Conservation (phyloP, 37 sponge, comb jelly and placozoan species). For the Agelas oroides region DNA sequence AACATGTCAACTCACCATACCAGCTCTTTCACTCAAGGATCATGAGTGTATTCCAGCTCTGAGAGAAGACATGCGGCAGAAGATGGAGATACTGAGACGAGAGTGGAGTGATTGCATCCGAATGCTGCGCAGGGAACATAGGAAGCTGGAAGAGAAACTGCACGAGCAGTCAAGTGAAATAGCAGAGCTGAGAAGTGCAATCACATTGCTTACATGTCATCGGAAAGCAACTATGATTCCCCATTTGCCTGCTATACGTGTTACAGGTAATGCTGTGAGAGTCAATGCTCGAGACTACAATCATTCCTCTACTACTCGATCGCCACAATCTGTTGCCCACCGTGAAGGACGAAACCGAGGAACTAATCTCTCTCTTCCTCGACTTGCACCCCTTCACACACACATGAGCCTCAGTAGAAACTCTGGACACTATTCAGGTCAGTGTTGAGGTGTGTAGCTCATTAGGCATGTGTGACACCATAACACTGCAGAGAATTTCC, state of each 20-base stretch:
- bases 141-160: conserved; percentile 17
- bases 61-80: conserved; percentile 27
- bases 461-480: no score
- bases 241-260: conserved; percentile 8
- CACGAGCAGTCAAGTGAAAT: conserved; percentile 47
- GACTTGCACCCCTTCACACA: conserved; percentile 60
- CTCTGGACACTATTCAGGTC: neutral
- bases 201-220: conserved; percentile 1
- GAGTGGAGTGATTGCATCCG: conserved; percentile 38
- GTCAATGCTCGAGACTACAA: neutral
- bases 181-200: conserved; percentile 13
- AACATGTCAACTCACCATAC: conserved; percentile 20
- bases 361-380: conserved; percentile 38
- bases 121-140: conserved; percentile 18
- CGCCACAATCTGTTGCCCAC: neutral
- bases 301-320: neutral
- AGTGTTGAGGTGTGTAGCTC: no score
- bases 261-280: neutral
- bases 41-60: conserved; percentile 46
- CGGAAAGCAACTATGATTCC: neutral
- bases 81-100: conserved; percentile 7
- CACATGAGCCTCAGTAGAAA: conserved; percentile 52
- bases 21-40: neutral
- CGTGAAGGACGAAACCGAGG: neutral
- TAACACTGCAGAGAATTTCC: no score